These are phyloP conservation scores for Dione juno DNA, from an alignment of 2,888 invertebrate species.

Conservation along the genomic window DNA sequence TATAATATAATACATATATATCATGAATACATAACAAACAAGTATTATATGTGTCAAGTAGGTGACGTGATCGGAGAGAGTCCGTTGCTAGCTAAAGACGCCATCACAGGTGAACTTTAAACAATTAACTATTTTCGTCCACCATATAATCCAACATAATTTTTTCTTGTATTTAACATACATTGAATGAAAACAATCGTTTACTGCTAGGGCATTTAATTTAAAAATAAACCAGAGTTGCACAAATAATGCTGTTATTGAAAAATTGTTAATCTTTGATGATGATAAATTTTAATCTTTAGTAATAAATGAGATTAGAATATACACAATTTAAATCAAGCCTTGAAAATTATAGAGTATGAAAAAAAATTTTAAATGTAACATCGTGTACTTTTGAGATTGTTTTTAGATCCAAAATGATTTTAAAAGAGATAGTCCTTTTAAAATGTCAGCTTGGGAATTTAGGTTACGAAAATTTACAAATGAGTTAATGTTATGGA, in stretches of 20 bases:
- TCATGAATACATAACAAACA: slow-evolving; percentile 71
- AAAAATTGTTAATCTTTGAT: slow-evolving; percentile 25
- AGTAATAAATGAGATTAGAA: neutral
- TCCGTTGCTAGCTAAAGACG: neutral
- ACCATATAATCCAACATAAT: neutral
- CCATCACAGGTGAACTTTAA: neutral
- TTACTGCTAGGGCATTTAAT: slow-evolving; percentile 21
- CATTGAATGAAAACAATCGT: slow-evolving; percentile 58
- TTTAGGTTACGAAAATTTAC: neutral
- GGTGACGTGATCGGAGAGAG: neutral
- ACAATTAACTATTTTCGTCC: slow-evolving; percentile 6
- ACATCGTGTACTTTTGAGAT: neutral
- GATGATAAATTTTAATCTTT: neutral
- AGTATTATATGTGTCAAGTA: slow-evolving; percentile 47
- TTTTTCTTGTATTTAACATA: slow-evolving; percentile 47
- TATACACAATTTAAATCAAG: neutral
- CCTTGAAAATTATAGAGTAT: neutral
- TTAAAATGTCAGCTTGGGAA: neutral
- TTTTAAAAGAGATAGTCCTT: neutral
- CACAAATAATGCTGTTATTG: neutral
- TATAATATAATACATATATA: slow-evolving; percentile 49
- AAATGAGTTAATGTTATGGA: neutral
- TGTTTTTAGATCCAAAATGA: neutral
- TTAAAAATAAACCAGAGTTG: neutral
- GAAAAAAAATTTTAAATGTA: neutral